Percentiles rank a stretch among this genome's conserved stretches.
These are phyloP conservation scores for Cactoblastis cactorum DNA, from an alignment of 2,888 invertebrate species.

Conservation along the genomic window DNA sequence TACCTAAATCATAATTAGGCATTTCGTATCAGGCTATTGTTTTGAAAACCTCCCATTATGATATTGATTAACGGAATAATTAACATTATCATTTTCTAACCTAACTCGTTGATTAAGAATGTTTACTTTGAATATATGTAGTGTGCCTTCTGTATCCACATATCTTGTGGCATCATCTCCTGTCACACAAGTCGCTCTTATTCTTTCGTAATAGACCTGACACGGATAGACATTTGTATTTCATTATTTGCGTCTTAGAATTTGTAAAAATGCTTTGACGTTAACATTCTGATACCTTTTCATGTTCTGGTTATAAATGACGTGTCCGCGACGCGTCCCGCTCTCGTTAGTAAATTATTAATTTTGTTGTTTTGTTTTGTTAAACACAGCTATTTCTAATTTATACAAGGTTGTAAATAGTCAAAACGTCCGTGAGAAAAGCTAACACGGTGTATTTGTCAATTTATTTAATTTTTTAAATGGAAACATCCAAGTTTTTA, in stretches of 20 bases:
- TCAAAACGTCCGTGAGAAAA: constrained; percentile 51
- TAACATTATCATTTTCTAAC: too few species aligned
- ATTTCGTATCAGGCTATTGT: too few species aligned
- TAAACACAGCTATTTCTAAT: constrained; percentile 17
- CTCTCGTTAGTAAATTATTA: constrained; percentile 19
- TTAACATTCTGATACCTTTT: constrained; percentile 36
- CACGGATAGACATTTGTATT: constrained; percentile 52
- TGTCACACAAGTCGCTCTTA: constrained; percentile 20
- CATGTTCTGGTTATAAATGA: constrained; percentile 48
- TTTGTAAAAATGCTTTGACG: constrained; percentile 56
- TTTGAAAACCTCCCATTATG: too few species aligned
- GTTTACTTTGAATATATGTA: too few species aligned
- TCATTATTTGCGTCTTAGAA: constrained; percentile 48
- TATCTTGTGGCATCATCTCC: not conserved
- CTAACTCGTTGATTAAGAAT: too few species aligned
- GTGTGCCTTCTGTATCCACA: constrained; percentile 30
- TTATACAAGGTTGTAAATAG: constrained; percentile 24
- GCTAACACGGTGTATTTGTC: constrained; percentile 40
- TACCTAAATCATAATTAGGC: too few species aligned
- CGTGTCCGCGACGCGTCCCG: constrained; percentile 26
- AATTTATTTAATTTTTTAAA: constrained; percentile 41
- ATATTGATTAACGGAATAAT: too few species aligned
- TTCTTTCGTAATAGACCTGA: constrained; percentile 45
- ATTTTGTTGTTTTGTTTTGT: constrained; percentile 6
- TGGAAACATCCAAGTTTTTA: constrained; percentile 36